Base-by-base conservation (phyloP, 2,113 vertebrate species). In the Pristiophorus japonicus region DNA sequence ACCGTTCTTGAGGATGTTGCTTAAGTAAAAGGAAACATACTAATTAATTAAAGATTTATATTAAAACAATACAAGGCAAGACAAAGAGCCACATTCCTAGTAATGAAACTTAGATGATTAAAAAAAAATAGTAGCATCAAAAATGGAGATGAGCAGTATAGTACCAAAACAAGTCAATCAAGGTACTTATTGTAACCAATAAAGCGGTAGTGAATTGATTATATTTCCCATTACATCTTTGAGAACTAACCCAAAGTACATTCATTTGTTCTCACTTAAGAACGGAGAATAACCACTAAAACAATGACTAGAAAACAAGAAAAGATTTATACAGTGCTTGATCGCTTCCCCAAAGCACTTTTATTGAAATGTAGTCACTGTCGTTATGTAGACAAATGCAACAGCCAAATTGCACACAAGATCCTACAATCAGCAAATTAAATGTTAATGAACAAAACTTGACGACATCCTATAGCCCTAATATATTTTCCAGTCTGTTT, bases 1-100 rank as follows among this genome's bases (percentile, higher is more conserved):
- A 99, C 97, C 0, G 99, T 99, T 96, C 98, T 98, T 0, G 99
- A 99, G 65, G 99, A 99, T 95, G 97, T 99, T 34, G 98, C 99
- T 99, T 97, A 73, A 97, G 97, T 63, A 95, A 66, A 96, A 92
- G 96, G 20, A 92, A 27, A 81, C 27, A 34, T 38, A 66, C 51
- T 51, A 51, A 51, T 51, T 51, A 51, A 51, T 88, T 70, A 63
- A 92, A 92, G 55, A 92, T n/a, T 92, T 63, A 63, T 34, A 92
- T 65, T 92, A 92, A 55, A 63, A 22, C 55, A 38, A 62, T 11
- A 92, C 18, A 92, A 59, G 59, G 87, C 14, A 90, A 20, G 34
- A 18, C n/a, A n/a, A 91, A 88, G 8, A 88, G 10, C 47, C 20
- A 45, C 8, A 51, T 51, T 81, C 75, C 42, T 6, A 87, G 24